phyloP scores from a whole-genome alignment of 2,113 vertebrate species.

The Rana temporaria region DNA sequence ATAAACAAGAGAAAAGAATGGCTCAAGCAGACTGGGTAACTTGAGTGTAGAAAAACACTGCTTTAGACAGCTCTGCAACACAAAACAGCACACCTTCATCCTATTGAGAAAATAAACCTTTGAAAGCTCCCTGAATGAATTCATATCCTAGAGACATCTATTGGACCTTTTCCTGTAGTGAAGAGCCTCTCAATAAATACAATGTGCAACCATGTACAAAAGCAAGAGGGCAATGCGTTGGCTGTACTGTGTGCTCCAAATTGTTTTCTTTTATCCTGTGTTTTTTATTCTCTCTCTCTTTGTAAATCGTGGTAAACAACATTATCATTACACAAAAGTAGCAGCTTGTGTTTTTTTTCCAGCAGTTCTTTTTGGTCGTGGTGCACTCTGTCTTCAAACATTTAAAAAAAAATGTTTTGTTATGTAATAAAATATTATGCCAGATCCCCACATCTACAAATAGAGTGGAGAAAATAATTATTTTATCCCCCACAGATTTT shows the following conservation, averaged over 20 bases:
- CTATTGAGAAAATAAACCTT: neutral
- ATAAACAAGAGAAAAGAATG: neutral
- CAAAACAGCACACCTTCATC: conserved; percentile 15
- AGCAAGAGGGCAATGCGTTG: neutral
- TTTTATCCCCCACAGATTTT: no score
- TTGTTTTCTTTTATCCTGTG: neutral
- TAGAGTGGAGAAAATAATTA: no score
- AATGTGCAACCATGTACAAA: neutral
- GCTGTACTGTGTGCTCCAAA: neutral
- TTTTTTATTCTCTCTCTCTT: neutral
- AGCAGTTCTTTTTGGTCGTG: no score
- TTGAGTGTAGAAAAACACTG: neutral
- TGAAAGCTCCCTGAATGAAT: neutral
- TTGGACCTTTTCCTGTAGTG: neutral
- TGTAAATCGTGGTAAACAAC: neutral
- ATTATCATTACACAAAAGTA: neutral
- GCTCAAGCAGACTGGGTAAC: neutral
- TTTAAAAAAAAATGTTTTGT: no score
- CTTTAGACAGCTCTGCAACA: neutral
- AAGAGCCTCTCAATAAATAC: conserved; percentile 3
- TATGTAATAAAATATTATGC: no score
- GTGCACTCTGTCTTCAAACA: no score
- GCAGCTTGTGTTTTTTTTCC: neutral
- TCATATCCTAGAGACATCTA: conserved; percentile 6
- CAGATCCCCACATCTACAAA: no score